Evolutionary conservation across 2,888 invertebrate species (phyloP).

Genomic region (Drosophila mettleri): DNA sequence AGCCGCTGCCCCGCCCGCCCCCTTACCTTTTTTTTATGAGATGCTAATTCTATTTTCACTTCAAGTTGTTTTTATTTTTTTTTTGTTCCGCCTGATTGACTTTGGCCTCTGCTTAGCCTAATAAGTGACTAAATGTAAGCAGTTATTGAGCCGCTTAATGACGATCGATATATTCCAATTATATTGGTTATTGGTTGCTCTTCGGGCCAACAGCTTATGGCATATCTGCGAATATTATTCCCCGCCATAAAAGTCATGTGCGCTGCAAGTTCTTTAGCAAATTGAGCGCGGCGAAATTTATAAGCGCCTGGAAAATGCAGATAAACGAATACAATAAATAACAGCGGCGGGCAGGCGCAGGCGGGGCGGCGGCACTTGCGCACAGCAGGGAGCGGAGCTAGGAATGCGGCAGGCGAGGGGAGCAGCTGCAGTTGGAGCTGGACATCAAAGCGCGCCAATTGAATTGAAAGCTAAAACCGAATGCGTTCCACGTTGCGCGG

Average conservation of each 20-base stretch:
- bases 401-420: constrained; percentile 18
- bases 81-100: constrained; percentile 54
- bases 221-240: constrained; percentile 59
- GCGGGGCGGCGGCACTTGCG: constrained; percentile 8
- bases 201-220: constrained; percentile 7
- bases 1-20: constrained; percentile 32
- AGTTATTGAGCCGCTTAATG: not conserved
- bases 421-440: not conserved
- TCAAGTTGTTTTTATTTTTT: constrained; percentile 18
- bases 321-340: constrained; percentile 76
- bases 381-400: constrained; percentile 37
- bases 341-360: constrained; percentile 7
- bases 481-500: constrained; percentile 47
- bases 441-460: constrained; percentile 64
- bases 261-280: constrained; percentile 58
- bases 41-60: constrained; percentile 68
- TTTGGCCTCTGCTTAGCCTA: constrained; percentile 15
- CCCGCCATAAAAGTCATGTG: constrained; percentile 64
- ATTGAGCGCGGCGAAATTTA: constrained; percentile 68
- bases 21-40: constrained; percentile 33
- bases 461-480: constrained; percentile 53
- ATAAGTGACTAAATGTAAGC: constrained; percentile 9
- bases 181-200: not conserved
- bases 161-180: constrained; percentile 4
- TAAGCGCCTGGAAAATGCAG: constrained; percentile 69